Evolutionary conservation across 2,797 vertebrate genomes (phyloP).

Genomic region (Paramormyrops hopkinsi): DNA sequence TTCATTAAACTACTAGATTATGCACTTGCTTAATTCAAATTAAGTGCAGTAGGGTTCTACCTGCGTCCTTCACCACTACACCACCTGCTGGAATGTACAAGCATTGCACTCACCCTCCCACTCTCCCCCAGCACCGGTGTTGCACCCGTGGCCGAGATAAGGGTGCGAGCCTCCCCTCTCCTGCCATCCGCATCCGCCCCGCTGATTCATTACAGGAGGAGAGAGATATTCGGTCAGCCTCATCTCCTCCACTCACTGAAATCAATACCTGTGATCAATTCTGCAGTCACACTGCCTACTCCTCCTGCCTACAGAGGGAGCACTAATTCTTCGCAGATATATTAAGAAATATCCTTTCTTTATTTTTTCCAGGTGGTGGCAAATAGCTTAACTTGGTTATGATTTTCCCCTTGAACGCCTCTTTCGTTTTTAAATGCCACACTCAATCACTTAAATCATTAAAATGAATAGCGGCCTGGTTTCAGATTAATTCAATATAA

Average conservation of each 20-base stretch:
- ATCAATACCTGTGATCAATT: constrained; percentile 22
- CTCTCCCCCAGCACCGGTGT: background rate
- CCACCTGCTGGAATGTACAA: background rate
- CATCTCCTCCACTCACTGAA: background rate
- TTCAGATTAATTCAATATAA: background rate
- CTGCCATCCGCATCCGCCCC: background rate
- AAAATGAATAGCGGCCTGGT: background rate
- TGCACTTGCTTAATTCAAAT: background rate
- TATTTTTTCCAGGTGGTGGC: background rate
- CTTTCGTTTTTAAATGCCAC: background rate
- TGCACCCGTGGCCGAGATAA: background rate
- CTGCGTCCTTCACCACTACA: background rate
- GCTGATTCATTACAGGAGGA: background rate
- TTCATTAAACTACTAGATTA: background rate
- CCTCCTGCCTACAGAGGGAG: background rate
- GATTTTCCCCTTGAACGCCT: background rate
- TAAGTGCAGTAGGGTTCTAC: background rate
- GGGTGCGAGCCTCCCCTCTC: background rate
- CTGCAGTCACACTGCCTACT: background rate
- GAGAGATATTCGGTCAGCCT: background rate
- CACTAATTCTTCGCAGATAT: background rate
- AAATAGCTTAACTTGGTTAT: background rate
- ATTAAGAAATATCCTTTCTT: background rate
- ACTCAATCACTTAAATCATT: background rate
- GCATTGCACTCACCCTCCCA: background rate